These are phyloP conservation scores for Ganaspis sp. DNA, from an alignment of 1,140 invertebrate genomes.

Conservation along the genomic window DNA sequence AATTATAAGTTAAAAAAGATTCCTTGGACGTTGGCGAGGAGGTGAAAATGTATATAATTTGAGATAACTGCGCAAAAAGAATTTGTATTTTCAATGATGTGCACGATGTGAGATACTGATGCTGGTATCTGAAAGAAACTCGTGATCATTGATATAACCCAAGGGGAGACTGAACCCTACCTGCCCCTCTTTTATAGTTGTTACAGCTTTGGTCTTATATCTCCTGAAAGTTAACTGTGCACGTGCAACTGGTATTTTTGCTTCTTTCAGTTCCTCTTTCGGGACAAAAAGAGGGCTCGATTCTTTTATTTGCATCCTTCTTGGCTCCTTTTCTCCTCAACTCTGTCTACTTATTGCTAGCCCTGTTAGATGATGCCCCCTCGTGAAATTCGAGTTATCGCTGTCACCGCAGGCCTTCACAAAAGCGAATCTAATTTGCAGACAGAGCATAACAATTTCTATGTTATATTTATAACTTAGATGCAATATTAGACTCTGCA, in stretches of 20 bases:
- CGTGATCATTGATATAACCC: constrained; percentile 14
- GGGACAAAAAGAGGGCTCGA: constrained; percentile 34
- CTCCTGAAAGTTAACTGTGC: constrained; percentile 16
- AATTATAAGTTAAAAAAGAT: not conserved
- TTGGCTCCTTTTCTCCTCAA: constrained; percentile 25
- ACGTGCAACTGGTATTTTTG: constrained; percentile 50
- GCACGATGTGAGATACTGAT: constrained; percentile 21
- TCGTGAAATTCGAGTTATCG: constrained; percentile 53
- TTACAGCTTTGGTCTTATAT: not conserved
- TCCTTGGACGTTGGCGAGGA: not conserved
- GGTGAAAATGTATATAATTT: constrained; percentile 8
- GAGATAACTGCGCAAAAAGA: constrained; percentile 16
- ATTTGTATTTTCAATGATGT: not conserved
- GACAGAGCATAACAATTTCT: constrained; percentile 29
- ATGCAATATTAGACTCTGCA: not conserved
- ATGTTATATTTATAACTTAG: constrained; percentile 30
- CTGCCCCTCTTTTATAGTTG: constrained; percentile 31
- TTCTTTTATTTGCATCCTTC: constrained; percentile 51
- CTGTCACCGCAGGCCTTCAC: constrained; percentile 49
- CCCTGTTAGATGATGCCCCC: constrained; percentile 1
- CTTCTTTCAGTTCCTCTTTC: constrained; percentile 27
- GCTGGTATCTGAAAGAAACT: not conserved
- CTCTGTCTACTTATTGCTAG: constrained; percentile 35
- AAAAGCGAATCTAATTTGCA: constrained; percentile 34
- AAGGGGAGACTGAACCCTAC: constrained; percentile 23